phyloP scores from a whole-genome alignment of 2,888 invertebrate genomes.

The Sinelater perroti region DNA sequence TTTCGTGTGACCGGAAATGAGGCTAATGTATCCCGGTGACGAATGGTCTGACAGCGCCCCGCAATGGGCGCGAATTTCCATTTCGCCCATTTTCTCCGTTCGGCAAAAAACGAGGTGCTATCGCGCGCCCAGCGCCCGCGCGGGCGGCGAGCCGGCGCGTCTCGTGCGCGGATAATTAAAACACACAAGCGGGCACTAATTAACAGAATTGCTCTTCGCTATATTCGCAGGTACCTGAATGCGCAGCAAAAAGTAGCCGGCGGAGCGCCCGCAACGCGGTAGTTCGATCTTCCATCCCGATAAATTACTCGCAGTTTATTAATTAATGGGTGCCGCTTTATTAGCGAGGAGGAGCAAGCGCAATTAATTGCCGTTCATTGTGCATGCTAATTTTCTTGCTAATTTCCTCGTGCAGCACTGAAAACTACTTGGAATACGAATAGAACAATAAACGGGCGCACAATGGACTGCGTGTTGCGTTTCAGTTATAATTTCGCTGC shows the following conservation, averaged over 20 bases:
- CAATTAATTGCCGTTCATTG: conserved; percentile 6
- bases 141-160: no score
- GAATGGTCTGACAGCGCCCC: conserved; percentile 44
- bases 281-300: conserved; percentile 3
- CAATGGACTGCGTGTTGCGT: not conserved
- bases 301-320: conserved; percentile 4
- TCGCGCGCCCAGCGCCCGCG: no score
- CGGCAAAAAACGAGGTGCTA: no score
- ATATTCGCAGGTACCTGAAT: no score
- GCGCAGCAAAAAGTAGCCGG: no score
- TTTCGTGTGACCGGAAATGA: conserved; percentile 54
- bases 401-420: conserved; percentile 2
- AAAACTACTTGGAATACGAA: not conserved
- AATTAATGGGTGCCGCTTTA: conserved; percentile 7
- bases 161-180: no score
- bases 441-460: not conserved
- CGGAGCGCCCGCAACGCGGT: not conserved
- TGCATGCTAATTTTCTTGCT: conserved; percentile 3
- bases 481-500: no score
- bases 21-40: conserved; percentile 52
- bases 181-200: no score
- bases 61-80: conserved; percentile 39
- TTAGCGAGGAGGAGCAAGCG: not conserved
- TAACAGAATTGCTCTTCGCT: no score
- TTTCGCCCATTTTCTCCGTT: conserved; percentile 23